These are phyloP conservation scores for Donacobius atricapilla DNA, from an alignment of 2,113 vertebrate species.

Conservation along the genomic window DNA sequence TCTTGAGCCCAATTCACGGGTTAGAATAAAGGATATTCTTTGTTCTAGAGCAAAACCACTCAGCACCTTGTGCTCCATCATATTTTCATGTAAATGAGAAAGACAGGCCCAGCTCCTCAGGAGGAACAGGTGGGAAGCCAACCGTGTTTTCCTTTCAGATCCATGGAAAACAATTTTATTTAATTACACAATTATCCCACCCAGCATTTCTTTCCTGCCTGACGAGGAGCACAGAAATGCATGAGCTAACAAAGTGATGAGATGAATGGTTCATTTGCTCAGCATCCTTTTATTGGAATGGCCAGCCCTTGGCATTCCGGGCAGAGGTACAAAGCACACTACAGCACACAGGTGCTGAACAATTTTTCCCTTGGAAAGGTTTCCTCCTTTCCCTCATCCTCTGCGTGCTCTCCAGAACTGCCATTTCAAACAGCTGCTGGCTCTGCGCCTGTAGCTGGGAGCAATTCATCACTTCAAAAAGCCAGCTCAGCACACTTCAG, in stretches of 20 bases:
- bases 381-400: not conserved
- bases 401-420: not conserved
- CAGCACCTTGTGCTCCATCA: not conserved
- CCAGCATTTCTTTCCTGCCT: not conserved
- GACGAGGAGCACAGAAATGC: not conserved
- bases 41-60: not conserved
- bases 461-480: constrained; percentile 4
- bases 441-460: not conserved
- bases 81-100: not conserved
- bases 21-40: not conserved
- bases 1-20: not conserved
- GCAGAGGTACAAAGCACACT: not conserved
- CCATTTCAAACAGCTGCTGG: not conserved
- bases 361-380: not conserved
- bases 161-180: not conserved
- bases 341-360: not conserved
- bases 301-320: not conserved
- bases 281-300: not conserved
- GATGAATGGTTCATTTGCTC: not conserved
- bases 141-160: not conserved
- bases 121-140: not conserved
- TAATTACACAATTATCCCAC: not conserved
- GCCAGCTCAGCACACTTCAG: constrained; percentile 3
- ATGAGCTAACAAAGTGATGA: not conserved
- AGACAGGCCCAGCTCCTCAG: not conserved